Conservation (phyloP, 2,888 invertebrate genomes). For the Arctia plantaginis region DNA sequence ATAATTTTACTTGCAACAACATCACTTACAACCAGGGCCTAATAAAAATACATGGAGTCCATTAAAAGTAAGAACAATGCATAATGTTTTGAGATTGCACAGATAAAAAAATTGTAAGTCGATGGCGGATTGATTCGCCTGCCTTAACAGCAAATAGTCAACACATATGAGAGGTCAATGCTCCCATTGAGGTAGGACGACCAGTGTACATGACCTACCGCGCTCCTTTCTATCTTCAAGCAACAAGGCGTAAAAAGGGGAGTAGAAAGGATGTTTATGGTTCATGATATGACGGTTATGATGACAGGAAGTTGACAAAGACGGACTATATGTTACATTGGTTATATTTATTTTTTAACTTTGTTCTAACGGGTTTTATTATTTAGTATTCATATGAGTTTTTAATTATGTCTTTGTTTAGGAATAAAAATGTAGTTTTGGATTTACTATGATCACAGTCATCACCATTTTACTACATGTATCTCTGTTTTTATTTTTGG, state of each 20-base stretch:
- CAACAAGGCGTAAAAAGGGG: not conserved
- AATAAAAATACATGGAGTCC: not conserved
- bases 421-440: not conserved
- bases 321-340: constrained; percentile 24
- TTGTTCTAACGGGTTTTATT: constrained; percentile 25
- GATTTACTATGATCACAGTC: not conserved
- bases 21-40: not conserved
- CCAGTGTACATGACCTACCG: constrained; percentile 39
- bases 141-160: constrained; percentile 58
- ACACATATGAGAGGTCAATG: constrained; percentile 57
- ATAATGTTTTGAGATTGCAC: constrained; percentile 11
- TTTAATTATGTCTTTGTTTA: not conserved
- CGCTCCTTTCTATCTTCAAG: not conserved
- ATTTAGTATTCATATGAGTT: constrained; percentile 6
- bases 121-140: constrained; percentile 51
- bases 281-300: constrained; percentile 20
- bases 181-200: constrained; percentile 45
- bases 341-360: constrained; percentile 22
- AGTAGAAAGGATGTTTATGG: not conserved
- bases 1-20: not conserved
- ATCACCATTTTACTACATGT: too few species aligned
- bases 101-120: constrained; percentile 36
- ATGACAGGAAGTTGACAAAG: constrained; percentile 52
- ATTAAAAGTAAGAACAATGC: not conserved
- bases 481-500: too few species aligned